Conservation (phyloP, 2,888 invertebrate genomes). For the Erebia epiphron region DNA sequence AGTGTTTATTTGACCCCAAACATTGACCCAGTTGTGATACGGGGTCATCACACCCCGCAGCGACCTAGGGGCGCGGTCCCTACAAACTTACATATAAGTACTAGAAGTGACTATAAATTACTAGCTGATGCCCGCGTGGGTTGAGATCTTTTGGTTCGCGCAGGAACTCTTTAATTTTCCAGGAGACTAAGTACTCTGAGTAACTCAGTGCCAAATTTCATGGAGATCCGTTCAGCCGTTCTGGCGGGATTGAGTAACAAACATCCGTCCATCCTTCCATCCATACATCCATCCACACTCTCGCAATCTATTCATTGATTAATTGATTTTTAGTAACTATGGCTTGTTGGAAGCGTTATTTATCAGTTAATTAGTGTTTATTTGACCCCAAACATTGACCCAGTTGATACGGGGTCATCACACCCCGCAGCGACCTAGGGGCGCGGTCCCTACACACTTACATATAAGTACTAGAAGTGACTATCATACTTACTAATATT, state of each 20-base stretch:
- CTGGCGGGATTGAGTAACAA: too few species aligned
- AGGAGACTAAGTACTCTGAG: too few species aligned
- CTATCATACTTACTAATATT: neutral
- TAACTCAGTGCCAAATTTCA: too few species aligned
- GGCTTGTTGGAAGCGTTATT: neutral
- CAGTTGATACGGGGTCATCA: conserved; percentile 42
- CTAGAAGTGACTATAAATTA: conserved; percentile 19
- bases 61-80: conserved; percentile 45
- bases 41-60: conserved; percentile 41
- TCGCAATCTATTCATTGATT: too few species aligned
- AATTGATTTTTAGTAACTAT: too few species aligned
- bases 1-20: conserved; percentile 21
- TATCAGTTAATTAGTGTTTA: conserved; percentile 19
- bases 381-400: conserved; percentile 27
- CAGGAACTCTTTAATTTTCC: too few species aligned
- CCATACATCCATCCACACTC: too few species aligned
- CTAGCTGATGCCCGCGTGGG: too few species aligned
- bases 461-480: conserved; percentile 10
- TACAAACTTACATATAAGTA: neutral
- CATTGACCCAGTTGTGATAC: conserved; percentile 37
- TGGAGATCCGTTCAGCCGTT: too few species aligned
- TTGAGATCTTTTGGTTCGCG: too few species aligned
- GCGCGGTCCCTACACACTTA: conserved; percentile 38
- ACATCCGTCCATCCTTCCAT: too few species aligned
- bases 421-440: conserved; percentile 42